These are phyloP conservation scores for Megaceryle maxima DNA, from an alignment of 2,113 vertebrate species.

Conservation along the genomic window DNA sequence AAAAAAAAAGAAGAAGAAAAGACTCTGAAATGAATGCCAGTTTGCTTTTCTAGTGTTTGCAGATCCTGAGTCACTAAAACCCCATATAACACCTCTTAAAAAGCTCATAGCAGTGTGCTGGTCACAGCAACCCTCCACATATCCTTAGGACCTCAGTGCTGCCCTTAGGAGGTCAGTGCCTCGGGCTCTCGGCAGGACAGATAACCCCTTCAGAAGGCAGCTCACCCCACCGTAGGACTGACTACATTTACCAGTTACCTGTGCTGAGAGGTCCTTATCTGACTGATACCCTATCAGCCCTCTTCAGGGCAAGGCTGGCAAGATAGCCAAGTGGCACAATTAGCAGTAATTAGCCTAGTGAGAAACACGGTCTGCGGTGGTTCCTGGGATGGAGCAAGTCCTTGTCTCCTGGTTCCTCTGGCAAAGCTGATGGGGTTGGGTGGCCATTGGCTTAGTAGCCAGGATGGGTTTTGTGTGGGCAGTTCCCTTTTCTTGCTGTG, in stretches of 20 bases:
- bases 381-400: not conserved
- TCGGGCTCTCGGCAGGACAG: not conserved
- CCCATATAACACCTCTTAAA: not conserved
- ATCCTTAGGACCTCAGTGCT: fast-evolving
- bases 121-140: not conserved
- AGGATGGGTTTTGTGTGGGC: not conserved
- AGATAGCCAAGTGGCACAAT: conserved; percentile 29
- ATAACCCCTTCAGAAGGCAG: not conserved
- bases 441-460: not conserved
- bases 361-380: fast-evolving
- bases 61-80: not conserved
- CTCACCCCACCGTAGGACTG: not conserved
- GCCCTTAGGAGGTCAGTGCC: fast-evolving
- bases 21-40: conserved; percentile 21
- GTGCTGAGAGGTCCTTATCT: conserved; percentile 44
- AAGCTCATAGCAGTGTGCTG: not conserved
- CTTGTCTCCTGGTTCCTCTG: fast-evolving
- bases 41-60: not conserved
- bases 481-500: not conserved
- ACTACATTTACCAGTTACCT: conserved; percentile 1
- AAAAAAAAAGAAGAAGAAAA: not conserved
- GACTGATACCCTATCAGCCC: conserved; percentile 34
- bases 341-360: not conserved
- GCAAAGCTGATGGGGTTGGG: not conserved
- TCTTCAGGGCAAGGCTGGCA: not conserved